Conservation (phyloP, 2,888 invertebrate species). For the Myopa tessellatipennis region DNA sequence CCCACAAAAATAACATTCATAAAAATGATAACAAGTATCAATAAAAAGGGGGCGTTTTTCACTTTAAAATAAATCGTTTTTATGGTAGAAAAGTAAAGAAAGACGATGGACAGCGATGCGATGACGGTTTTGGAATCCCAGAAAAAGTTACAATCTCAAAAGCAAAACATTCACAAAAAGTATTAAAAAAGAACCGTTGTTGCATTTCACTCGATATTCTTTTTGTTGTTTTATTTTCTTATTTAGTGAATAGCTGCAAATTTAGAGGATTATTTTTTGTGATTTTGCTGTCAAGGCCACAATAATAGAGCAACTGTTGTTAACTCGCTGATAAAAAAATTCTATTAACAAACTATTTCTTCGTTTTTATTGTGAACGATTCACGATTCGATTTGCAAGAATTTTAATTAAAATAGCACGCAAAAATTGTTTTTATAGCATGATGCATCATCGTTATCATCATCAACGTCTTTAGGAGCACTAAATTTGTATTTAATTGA, state of each 20-base stretch:
- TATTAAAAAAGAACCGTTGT: neutral
- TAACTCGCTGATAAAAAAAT: neutral
- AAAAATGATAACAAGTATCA: slow-evolving; percentile 9
- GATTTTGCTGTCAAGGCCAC: slow-evolving; percentile 1
- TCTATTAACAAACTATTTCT: neutral
- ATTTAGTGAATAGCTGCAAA: slow-evolving; percentile 9
- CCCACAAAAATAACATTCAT: slow-evolving; percentile 3
- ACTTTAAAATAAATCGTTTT: neutral
- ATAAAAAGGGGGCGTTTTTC: slow-evolving; percentile 11
- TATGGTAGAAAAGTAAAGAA: neutral
- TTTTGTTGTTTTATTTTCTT: neutral
- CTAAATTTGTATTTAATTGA: neutral
- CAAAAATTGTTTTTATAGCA: neutral
- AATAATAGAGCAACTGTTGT: neutral
- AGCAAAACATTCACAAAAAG: neutral
- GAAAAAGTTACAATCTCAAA: neutral
- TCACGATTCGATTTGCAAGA: neutral
- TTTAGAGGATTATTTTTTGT: neutral
- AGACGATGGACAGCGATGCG: neutral
- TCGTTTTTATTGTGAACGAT: neutral
- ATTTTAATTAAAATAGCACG: neutral
- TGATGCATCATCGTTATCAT: too few species aligned
- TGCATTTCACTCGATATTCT: neutral
- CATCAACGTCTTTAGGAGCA: too few species aligned
- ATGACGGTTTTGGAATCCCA: too few species aligned